A percentile compares a stretch with the other conserved stretches of the same genome.
Conservation (phyloP, 2,888 invertebrate species). For the Operophtera brumata region DNA sequence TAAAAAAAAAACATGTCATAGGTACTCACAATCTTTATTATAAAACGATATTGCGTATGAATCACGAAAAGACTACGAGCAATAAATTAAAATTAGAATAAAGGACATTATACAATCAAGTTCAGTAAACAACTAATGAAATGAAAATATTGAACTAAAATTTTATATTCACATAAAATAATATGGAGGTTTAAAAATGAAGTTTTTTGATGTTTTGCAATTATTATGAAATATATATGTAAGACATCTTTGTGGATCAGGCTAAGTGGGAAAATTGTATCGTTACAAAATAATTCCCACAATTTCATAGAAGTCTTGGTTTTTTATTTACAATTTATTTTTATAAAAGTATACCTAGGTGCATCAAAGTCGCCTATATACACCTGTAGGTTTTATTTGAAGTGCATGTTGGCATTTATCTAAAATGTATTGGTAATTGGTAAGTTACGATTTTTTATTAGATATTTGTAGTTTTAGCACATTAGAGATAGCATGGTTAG, state of each 20-base stretch:
- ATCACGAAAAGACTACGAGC: not conserved
- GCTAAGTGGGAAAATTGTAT: not conserved
- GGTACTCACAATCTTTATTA: too few species aligned
- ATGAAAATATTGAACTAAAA: too few species aligned
- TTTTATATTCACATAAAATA: too few species aligned
- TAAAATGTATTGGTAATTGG: not conserved
- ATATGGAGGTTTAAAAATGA: too few species aligned
- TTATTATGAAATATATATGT: too few species aligned
- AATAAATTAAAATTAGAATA: constrained; percentile 6
- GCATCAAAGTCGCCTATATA: not conserved
- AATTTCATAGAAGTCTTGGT: too few species aligned
- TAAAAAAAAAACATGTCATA: too few species aligned
- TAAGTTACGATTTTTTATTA: not conserved
- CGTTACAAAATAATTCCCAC: not conserved
- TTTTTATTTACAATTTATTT: not conserved
- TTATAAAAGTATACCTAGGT: not conserved
- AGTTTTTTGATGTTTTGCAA: too few species aligned
- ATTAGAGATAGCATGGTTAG: not conserved
- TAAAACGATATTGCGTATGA: too few species aligned
- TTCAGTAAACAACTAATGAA: too few species aligned
- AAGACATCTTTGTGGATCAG: not conserved
- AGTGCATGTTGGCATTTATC: not conserved
- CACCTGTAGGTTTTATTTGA: not conserved
- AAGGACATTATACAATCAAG: too few species aligned
- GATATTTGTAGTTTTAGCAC: constrained; percentile 2